phyloP scores from a whole-genome alignment of 2,888 invertebrate species.

The Trichopoda pennipes region DNA sequence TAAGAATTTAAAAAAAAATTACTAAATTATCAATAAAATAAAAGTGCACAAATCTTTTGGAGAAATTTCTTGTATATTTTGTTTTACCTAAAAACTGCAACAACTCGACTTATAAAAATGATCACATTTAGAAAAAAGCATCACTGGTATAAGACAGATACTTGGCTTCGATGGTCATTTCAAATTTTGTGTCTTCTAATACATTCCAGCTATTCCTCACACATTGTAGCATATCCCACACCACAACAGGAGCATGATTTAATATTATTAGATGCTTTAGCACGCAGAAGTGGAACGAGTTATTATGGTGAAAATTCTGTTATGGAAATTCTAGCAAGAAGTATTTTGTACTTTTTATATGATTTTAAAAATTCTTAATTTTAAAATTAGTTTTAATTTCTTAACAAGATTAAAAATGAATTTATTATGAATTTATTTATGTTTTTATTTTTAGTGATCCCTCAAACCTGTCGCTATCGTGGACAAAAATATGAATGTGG shows the following conservation, averaged over 20 bases:
- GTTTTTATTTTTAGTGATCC: conserved; percentile 87
- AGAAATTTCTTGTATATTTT: background rate
- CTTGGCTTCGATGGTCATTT: conserved; percentile 72
- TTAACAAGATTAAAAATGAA: background rate
- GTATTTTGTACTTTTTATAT: conserved; percentile 80
- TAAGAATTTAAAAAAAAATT: background rate
- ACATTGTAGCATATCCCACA: conserved; percentile 75
- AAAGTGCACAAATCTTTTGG: background rate
- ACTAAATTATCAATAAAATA: background rate
- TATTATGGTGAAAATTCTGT: conserved; percentile 85
- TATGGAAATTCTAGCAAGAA: conserved; percentile 92
- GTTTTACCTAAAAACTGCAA: too few relatives aligned
- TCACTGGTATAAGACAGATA: conserved; percentile 72
- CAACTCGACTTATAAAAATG: conserved; percentile 16
- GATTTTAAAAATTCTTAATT: background rate
- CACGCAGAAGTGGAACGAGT: conserved; percentile 82
- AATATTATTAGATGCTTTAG: conserved; percentile 87
- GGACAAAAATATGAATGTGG: conserved; percentile 94
- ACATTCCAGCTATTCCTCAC: conserved; percentile 42
- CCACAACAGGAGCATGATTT: conserved; percentile 88
- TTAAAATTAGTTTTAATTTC: background rate
- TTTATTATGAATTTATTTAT: too few relatives aligned
- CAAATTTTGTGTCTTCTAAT: conserved; percentile 53
- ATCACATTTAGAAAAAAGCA: conserved; percentile 65
- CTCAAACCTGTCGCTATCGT: conserved; percentile 92